These are phyloP conservation scores for Coreoperca whiteheadi DNA, from an alignment of 2,113 vertebrate genomes.

Conservation along the genomic window DNA sequence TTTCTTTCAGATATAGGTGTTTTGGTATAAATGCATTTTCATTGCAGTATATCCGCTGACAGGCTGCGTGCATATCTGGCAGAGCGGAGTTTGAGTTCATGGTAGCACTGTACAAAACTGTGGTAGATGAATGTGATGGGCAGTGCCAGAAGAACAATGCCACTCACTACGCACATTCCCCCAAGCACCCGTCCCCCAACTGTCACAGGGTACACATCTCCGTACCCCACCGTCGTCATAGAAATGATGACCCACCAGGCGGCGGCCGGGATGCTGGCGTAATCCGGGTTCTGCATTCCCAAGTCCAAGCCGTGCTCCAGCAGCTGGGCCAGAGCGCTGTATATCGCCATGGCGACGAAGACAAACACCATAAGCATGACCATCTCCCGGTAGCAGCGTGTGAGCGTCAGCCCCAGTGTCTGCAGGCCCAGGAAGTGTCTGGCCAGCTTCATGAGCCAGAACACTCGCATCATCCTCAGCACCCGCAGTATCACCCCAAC, in stretches of 20 bases:
- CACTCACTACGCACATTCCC: constrained; percentile 97
- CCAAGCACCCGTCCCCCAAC: constrained; percentile 95
- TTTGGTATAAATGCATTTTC: constrained; percentile 53
- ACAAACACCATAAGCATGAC: constrained; percentile 99
- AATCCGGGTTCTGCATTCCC: constrained; percentile 92
- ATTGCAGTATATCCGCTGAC: constrained; percentile 90
- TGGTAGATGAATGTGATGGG: constrained; percentile 99
- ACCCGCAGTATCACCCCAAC: constrained; percentile 96
- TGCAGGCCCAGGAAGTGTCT: constrained; percentile 98
- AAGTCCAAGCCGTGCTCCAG: constrained; percentile 97
- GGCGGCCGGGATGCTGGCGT: constrained; percentile 96
- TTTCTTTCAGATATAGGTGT: constrained; percentile 10
- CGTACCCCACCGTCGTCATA: constrained; percentile 99
- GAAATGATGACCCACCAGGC: constrained; percentile 99
- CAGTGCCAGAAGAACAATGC: constrained; percentile 95
- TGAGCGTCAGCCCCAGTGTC: constrained; percentile 96
- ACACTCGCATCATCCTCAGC: constrained; percentile 98
- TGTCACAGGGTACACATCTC: constrained; percentile 98
- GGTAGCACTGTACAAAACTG: constrained; percentile 99
- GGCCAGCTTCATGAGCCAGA: constrained; percentile 99
- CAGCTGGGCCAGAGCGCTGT: constrained; percentile 97
- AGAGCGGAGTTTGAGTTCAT: constrained; percentile 95
- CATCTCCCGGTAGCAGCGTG: constrained; percentile 98
- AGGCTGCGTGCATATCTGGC: constrained; percentile 92
- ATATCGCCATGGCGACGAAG: constrained; percentile 98